Evolutionary conservation across 2,113 vertebrate species (phyloP), one percentile per base, ranked within the genome.

Genomic region (Lophotis ruficrista): DNA sequence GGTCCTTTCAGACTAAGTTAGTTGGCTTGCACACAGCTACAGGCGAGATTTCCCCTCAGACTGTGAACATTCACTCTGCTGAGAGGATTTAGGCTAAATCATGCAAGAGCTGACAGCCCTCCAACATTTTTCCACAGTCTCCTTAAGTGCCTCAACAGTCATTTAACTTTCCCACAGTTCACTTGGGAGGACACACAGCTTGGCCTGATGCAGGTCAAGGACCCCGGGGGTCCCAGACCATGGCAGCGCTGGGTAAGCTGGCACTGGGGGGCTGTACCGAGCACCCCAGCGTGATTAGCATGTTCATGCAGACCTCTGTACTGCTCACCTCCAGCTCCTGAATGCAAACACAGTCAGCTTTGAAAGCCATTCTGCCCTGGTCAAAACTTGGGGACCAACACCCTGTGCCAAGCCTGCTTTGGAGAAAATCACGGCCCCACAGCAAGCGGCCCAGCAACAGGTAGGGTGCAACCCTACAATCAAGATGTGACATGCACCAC

Each of bases 1-100:
- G 81, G 95, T 95, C 80, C 91, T 96, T 97, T 96, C 96, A 97
- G 77, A 68, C 89, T 50, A 87, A 75, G 94, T 94, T 94, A 94
- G 86, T 57, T 96, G 94, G 64, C 80, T 71, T 82, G 77, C 8
- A 33, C 78, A 85, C 82, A 72, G 96, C 93, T 96, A 89, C 73
- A 84, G 91, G 94, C 54, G 4, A 94, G 83, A 93, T 95, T 94
- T 95, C 91, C 91, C 89, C 77, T 91, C 95, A 84, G 70, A 90
- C 89, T 72, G 33, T 48, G 62, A 93, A 64, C 57, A 27, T 78
- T 82, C 1, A 0, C 72, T 94, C 54, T 94, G 69, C 86, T 84
- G 73, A 93, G 77, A 91, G 70, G 50, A 89, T 87, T 92, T 76
- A 87, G 81, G 41, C 57, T 88, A 95, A 95, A 90, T 89, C 83